These are phyloP conservation scores for Pterostichus niger DNA, from an alignment of 2,888 invertebrate genomes.

Conservation along the genomic window DNA sequence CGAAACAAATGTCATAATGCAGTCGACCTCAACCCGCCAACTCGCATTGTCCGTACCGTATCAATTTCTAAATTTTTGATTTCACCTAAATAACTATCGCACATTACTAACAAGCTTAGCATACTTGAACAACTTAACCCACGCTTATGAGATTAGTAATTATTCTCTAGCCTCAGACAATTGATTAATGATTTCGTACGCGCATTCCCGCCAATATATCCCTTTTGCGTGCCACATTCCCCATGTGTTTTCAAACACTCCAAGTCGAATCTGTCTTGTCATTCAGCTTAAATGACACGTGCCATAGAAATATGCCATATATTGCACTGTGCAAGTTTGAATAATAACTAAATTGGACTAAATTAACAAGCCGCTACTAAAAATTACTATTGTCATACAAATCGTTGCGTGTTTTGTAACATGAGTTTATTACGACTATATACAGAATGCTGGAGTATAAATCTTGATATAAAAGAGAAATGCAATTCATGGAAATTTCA, in stretches of 20 bases:
- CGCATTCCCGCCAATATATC: slow-evolving; percentile 26
- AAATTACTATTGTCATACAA: slow-evolving; percentile 30
- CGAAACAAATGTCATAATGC: slow-evolving; percentile 41
- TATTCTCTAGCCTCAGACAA: slow-evolving; percentile 29
- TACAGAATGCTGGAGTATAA: background rate
- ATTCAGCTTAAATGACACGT: slow-evolving; percentile 26
- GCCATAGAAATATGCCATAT: slow-evolving; percentile 40
- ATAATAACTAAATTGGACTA: slow-evolving; percentile 46
- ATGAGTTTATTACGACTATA: slow-evolving; percentile 4
- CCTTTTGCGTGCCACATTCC: slow-evolving; percentile 37
- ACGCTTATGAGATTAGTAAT: slow-evolving; percentile 46
- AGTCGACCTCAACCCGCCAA: slow-evolving; percentile 42
- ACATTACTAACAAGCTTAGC: slow-evolving; percentile 52
- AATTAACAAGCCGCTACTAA: slow-evolving; percentile 14
- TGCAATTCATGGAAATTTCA: slow-evolving; percentile 3
- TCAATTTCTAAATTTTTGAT: slow-evolving; percentile 55
- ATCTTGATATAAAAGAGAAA: background rate
- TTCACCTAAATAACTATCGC: slow-evolving; percentile 40
- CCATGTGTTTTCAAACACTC: slow-evolving; percentile 24
- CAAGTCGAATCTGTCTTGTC: slow-evolving; percentile 6
- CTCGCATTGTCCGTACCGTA: slow-evolving; percentile 22
- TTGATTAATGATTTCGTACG: slow-evolving; percentile 49
- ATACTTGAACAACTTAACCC: slow-evolving; percentile 47
- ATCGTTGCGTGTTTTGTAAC: slow-evolving; percentile 34
- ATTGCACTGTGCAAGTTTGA: background rate